A percentile compares a stretch with the other conserved stretches of the same genome.
Conservation (phyloP, 2,797 vertebrate species). For the Hafferia zeledoni region DNA sequence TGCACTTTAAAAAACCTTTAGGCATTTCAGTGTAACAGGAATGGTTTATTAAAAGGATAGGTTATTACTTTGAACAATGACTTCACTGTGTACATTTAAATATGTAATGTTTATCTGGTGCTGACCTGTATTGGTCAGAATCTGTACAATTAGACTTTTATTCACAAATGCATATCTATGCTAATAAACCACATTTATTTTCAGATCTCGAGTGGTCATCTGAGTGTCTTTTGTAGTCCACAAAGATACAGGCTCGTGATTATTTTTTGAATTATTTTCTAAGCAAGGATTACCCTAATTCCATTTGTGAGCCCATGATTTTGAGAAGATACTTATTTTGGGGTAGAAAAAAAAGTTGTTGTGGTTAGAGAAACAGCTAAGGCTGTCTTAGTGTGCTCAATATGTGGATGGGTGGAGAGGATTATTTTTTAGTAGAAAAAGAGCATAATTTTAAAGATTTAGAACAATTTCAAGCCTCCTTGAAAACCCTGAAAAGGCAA, state of each 20-base stretch:
- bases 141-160: background rate
- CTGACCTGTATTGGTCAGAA: background rate
- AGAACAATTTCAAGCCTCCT: background rate
- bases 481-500: background rate
- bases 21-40: slow-evolving; percentile 23
- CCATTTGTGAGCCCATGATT: background rate
- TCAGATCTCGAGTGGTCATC: background rate
- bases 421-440: background rate
- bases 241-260: rapidly evolving
- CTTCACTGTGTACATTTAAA: background rate
- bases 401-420: background rate
- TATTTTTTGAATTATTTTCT: background rate
- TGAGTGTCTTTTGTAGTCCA: background rate
- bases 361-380: background rate
- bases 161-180: background rate
- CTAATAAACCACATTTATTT: background rate
- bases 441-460: background rate
- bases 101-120: slow-evolving; percentile 17
- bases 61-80: slow-evolving; percentile 51
- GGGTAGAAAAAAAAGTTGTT: background rate
- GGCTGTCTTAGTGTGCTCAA: background rate
- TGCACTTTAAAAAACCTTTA: slow-evolving; percentile 49
- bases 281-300: background rate
- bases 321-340: background rate
- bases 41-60: slow-evolving; percentile 58